Evolutionary conservation across 2,888 invertebrate genomes (phyloP).

Genomic region (Polyploca ridens): DNA sequence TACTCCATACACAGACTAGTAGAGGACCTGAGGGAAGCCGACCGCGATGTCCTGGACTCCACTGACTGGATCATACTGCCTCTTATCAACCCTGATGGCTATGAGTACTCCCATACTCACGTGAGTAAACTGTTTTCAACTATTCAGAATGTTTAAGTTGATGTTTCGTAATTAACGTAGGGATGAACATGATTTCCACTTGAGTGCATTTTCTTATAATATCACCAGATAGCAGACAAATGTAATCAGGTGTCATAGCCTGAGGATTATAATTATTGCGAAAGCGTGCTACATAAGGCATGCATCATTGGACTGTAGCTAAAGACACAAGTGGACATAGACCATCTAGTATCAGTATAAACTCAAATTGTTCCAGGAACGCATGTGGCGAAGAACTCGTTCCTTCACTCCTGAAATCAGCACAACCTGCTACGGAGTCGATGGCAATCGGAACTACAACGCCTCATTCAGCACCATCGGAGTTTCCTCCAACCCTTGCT

Average conservation of each 20-base stretch:
- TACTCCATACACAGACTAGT: constrained; percentile 85
- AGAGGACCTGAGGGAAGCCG: constrained; percentile 66
- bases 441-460: constrained; percentile 62
- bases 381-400: constrained; percentile 59
- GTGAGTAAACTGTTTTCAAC: constrained; percentile 48
- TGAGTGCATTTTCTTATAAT: no score
- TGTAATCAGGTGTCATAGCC: no score
- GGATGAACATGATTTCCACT: no score
- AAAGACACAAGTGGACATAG: no score
- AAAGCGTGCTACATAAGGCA: no score
- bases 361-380: constrained; percentile 35
- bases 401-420: constrained; percentile 41
- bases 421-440: constrained; percentile 51
- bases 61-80: constrained; percentile 88
- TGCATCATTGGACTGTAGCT: no score
- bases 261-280: no score
- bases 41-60: constrained; percentile 75
- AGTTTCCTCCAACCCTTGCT: constrained; percentile 73
- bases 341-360: no score
- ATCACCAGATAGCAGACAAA: no score
- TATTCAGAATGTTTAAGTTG: no score
- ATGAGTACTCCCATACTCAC: constrained; percentile 83
- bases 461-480: constrained; percentile 48
- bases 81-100: constrained; percentile 67
- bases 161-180: no score